Evolutionary conservation across 2,888 invertebrate genomes (phyloP), one percentile per base, ranked within the genome.

Genomic region (Lepidonotus clava): DNA sequence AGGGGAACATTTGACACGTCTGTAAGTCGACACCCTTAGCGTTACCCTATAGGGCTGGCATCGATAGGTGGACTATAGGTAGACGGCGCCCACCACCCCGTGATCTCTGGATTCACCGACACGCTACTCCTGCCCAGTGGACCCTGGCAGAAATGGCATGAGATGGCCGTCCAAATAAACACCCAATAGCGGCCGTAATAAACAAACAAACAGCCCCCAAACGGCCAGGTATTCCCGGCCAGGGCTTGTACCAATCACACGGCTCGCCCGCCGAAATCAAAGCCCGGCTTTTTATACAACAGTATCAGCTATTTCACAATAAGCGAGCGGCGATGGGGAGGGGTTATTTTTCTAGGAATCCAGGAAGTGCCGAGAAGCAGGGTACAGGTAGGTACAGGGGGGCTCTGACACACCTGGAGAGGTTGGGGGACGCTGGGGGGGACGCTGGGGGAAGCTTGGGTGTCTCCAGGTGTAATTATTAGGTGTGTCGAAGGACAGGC

Each of bases 301-400:
- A 38, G 76, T 76, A 76, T 76, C 76, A 28, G 76, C 24, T 28
- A 76, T 76, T 76, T 76, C 76, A 76, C 76, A 76, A 76, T 76
- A 76, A 34, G 36, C 18, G 0, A 6, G 24, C 11, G 36, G 21
- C 36, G 24, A 76, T 6, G 32, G 38, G n/a, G n/a, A n/a, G 38
- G 8, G 36, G 40, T 76, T 76, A 76, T 76, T 76, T 76, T 28
- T 76, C 6, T 38, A 40, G 76, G 24, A 76, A 76, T 34, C 38
- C 76, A 1, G 76, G 76, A 76, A 34, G 76, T 4, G 18, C 14
- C 21, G 76, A n/a, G 40, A 36, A 28, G 76, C 2, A 5, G 38
- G 76, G 38, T 18, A 76, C 38, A n/a, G 76, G 18, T 76, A n/a
- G 76, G 40, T 40, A 40, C 76, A 76, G 76, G 36, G 38, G 24